Evolutionary conservation across 2,888 invertebrate genomes (phyloP).

Genomic region (Mimachlamys varia): DNA sequence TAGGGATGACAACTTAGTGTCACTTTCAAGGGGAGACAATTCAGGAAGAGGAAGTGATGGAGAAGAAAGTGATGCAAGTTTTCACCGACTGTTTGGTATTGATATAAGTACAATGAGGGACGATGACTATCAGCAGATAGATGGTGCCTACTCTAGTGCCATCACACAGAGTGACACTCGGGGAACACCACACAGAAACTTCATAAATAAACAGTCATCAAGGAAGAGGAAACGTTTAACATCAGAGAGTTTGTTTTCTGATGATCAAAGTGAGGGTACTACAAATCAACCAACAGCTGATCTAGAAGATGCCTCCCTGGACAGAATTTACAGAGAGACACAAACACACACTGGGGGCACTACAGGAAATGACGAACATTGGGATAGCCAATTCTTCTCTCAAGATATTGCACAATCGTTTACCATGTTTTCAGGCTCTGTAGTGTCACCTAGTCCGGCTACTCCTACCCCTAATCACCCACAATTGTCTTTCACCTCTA

Average conservation of each 20-base stretch:
- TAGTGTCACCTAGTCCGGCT: not conserved
- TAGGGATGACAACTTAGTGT: not conserved
- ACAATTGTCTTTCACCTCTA: not conserved
- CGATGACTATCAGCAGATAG: not conserved
- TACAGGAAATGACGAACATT: not conserved
- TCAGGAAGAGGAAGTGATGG: not conserved
- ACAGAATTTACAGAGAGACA: not conserved
- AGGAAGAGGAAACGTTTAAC: not conserved
- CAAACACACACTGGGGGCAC: not conserved
- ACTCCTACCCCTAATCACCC: not conserved
- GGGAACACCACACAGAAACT: not conserved
- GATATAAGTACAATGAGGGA: not conserved
- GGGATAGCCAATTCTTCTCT: not conserved
- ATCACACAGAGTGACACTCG: not conserved
- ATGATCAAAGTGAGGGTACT: not conserved
- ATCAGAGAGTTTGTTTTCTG: not conserved
- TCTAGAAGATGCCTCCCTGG: not conserved
- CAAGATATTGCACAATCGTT: constrained; percentile 10
- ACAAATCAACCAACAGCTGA: not conserved
- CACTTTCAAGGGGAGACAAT: not conserved
- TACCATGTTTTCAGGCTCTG: not conserved
- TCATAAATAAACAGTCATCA: not conserved
- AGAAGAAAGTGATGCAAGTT: not conserved
- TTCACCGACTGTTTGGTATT: not conserved
- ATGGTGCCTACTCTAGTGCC: not conserved